Evolutionary conservation across 2,113 vertebrate genomes (phyloP).

Genomic region (Rana temporaria): DNA sequence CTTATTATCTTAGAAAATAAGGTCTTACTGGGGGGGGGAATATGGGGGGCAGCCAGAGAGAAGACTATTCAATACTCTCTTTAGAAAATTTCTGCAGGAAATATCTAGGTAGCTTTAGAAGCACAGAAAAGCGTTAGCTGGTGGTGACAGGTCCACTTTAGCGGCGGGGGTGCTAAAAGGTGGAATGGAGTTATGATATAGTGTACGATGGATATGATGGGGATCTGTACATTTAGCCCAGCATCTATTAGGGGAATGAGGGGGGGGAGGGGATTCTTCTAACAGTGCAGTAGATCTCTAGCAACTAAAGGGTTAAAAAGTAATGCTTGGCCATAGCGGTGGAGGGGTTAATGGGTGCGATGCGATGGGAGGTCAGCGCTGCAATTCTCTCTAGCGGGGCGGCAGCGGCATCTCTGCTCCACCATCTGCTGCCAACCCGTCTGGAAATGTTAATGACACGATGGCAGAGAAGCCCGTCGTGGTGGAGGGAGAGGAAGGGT

Average conservation of each 20-base stretch:
- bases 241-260: neutral
- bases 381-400: neutral
- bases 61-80: too few relatives aligned
- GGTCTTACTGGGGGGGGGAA: too few relatives aligned
- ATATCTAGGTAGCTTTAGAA: neutral
- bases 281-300: slow-evolving; percentile 25
- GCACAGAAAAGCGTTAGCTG: neutral
- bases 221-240: too few relatives aligned
- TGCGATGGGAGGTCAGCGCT: neutral
- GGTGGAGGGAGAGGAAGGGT: neutral
- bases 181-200: neutral
- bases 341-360: slow-evolving; percentile 4
- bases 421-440: slow-evolving; percentile 8
- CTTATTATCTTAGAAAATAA: too few relatives aligned
- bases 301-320: slow-evolving; percentile 31
- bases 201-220: too few relatives aligned
- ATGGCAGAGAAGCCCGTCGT: slow-evolving; percentile 8
- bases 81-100: neutral
- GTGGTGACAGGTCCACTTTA: slow-evolving; percentile 9
- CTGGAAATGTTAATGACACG: slow-evolving; percentile 10
- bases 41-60: too few relatives aligned
- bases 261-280: slow-evolving; percentile 6
- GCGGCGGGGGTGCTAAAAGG: neutral
- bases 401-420: neutral
- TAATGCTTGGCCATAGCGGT: slow-evolving; percentile 27